These are phyloP conservation scores for Gobio occitaniae DNA, from an alignment of 2,797 vertebrate genomes.

Conservation along the genomic window DNA sequence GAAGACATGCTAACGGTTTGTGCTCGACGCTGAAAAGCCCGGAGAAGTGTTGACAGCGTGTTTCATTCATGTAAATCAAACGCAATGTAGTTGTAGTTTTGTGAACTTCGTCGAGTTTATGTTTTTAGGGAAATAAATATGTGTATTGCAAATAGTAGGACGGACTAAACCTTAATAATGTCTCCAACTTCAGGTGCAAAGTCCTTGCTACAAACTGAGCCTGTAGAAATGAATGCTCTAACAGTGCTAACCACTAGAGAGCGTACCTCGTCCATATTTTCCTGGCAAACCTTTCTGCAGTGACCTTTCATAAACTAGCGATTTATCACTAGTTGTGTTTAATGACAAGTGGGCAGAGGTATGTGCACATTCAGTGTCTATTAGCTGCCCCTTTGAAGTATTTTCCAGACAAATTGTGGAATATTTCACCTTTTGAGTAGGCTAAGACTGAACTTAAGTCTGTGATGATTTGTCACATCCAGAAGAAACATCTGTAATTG, in stretches of 20 bases:
- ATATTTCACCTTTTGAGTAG: not conserved
- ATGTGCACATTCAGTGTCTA: not conserved
- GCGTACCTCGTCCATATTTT: not conserved
- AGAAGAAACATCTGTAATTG: not conserved
- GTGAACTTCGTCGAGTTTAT: not conserved
- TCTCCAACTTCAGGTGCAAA: not conserved
- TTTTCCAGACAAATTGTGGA: not conserved
- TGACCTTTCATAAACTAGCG: not conserved
- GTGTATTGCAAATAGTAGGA: not conserved
- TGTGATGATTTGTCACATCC: slow-evolving; percentile 14
- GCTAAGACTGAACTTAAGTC: not conserved
- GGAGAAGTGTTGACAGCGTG: not conserved
- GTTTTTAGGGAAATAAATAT: not conserved
- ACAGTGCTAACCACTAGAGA: not conserved
- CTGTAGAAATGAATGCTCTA: not conserved
- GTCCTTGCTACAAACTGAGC: not conserved
- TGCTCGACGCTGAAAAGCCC: not conserved
- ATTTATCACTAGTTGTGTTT: not conserved
- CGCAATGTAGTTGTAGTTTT: not conserved
- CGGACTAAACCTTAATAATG: not conserved
- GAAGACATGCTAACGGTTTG: slow-evolving; percentile 44
- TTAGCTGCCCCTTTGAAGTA: not conserved
- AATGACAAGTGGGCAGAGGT: not conserved
- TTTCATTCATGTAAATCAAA: not conserved
- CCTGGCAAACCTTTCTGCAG: not conserved